Percentiles rank a stretch among this genome's conserved stretches.
Conservation (phyloP, 2,113 vertebrate genomes). For the Periophthalmus modestus region DNA sequence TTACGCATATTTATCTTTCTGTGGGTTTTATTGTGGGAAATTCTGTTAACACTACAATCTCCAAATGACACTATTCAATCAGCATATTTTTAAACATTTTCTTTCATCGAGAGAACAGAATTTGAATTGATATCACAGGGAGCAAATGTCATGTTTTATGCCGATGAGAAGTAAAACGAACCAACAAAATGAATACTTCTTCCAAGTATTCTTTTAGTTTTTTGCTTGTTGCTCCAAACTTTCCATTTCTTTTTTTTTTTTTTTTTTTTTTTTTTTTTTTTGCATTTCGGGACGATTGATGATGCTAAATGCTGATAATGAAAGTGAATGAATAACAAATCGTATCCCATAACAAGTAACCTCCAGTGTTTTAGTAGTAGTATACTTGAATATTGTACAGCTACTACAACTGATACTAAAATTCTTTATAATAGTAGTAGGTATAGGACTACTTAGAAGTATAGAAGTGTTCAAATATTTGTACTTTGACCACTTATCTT, state of each 20-base stretch:
- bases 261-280: too few relatives aligned
- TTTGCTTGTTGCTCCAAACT: background rate
- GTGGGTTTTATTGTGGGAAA: background rate
- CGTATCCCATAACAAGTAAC: too few relatives aligned
- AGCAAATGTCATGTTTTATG: background rate
- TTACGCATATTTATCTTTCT: slow-evolving; percentile 3
- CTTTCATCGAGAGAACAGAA: background rate
- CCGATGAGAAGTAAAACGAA: background rate
- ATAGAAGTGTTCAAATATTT: too few relatives aligned
- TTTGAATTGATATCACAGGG: background rate
- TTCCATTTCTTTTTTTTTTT: too few relatives aligned
- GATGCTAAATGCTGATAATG: background rate
- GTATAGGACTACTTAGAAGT: too few relatives aligned
- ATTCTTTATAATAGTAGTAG: too few relatives aligned
- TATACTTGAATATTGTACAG: too few relatives aligned
- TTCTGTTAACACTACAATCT: background rate
- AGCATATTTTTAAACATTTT: background rate
- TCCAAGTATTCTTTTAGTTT: background rate
- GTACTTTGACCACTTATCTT: too few relatives aligned
- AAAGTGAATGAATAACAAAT: too few relatives aligned
- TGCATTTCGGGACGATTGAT: background rate
- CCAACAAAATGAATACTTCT: background rate
- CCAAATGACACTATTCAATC: background rate
- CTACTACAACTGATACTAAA: too few relatives aligned
- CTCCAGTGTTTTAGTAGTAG: too few relatives aligned